Conservation (phyloP, 2,888 invertebrate species). For the Drosophila hamatofila region DNA sequence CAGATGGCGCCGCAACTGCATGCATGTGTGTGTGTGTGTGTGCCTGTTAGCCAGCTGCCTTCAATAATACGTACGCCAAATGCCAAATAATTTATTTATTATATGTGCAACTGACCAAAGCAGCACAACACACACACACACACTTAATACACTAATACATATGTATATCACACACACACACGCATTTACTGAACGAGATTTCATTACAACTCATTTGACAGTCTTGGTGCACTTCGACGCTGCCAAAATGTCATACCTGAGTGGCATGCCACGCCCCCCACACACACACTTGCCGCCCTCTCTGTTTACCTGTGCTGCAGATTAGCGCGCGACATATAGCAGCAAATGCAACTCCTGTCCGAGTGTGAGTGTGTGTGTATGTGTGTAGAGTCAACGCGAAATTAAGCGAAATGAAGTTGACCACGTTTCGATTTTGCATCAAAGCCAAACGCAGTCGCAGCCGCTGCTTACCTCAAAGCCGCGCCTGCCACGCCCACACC, state of each 20-base stretch:
- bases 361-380: conserved; percentile 14
- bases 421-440: conserved; percentile 82
- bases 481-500: not conserved
- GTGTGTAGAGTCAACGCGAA: conserved; percentile 66
- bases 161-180: conserved; percentile 19
- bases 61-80: conserved; percentile 82
- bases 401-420: conserved; percentile 82
- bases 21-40: conserved; percentile 25
- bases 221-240: conserved; percentile 81
- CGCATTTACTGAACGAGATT: conserved; percentile 72
- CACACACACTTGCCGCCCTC: not conserved
- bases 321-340: conserved; percentile 65
- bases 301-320: conserved; percentile 40
- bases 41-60: conserved; percentile 71
- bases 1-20: conserved; percentile 58
- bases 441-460: conserved; percentile 67
- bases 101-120: conserved; percentile 80
- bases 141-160: conserved; percentile 35
- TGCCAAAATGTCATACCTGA: conserved; percentile 80
- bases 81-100: conserved; percentile 81
- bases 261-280: conserved; percentile 56
- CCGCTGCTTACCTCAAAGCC: conserved; percentile 37
- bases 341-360: conserved; percentile 7
- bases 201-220: conserved; percentile 83
- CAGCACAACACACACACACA: conserved; percentile 44